Conservation (phyloP, 1,140 invertebrate genomes). For the Atopsyche davidsoni region DNA sequence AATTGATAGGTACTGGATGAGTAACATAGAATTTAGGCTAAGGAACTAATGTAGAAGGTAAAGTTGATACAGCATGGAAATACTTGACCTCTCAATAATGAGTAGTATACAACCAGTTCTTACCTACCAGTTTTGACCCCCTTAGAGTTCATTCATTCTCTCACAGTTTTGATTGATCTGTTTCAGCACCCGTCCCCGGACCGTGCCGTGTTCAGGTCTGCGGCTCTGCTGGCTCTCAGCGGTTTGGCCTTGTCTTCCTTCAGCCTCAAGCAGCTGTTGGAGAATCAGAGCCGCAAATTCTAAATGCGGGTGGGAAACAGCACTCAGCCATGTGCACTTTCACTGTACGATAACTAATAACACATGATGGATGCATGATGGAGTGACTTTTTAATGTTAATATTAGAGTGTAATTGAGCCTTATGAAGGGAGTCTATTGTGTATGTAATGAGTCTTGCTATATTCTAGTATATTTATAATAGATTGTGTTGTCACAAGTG, state of each 20-base stretch:
- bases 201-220: slow-evolving; percentile 50
- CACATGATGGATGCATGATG: too few relatives aligned
- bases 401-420: too few relatives aligned
- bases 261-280: slow-evolving; percentile 55
- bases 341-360: too few relatives aligned
- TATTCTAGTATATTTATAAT: too few relatives aligned
- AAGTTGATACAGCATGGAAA: background rate
- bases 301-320: too few relatives aligned
- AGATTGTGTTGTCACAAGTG: too few relatives aligned
- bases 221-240: slow-evolving; percentile 48
- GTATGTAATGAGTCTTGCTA: too few relatives aligned
- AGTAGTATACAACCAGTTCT: background rate
- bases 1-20: background rate
- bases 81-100: background rate
- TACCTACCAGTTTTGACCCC: background rate
- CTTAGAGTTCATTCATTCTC: background rate
- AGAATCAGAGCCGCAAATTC: slow-evolving; percentile 39
- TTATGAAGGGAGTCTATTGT: too few relatives aligned
- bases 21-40: background rate
- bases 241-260: slow-evolving; percentile 55
- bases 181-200: slow-evolving; percentile 47
- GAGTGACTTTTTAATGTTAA: too few relatives aligned
- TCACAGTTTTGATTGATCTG: slow-evolving; percentile 14
- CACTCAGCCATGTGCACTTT: too few relatives aligned
- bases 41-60: background rate